phyloP scores from a whole-genome alignment of 2,113 vertebrate species.

The Calypte anna region DNA sequence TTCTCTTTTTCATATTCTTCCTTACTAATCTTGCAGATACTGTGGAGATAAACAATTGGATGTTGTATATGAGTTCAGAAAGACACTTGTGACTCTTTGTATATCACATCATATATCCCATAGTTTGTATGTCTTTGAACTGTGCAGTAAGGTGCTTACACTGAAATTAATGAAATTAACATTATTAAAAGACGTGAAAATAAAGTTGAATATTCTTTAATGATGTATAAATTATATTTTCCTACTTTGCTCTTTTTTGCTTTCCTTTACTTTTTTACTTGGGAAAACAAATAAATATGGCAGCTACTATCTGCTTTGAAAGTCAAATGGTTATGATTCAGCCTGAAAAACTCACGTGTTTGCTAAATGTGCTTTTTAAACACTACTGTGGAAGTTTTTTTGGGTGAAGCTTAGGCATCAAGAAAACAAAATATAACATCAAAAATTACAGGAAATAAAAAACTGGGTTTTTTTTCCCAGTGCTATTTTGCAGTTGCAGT shows the following conservation, averaged over 20 bases:
- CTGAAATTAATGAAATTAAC: not conserved
- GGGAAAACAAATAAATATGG: not conserved
- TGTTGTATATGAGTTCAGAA: not conserved
- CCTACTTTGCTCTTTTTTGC: not conserved
- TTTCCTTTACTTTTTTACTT: not conserved
- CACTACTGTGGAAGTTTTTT: slow-evolving; percentile 12
- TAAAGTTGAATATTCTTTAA: not conserved
- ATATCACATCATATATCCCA: not conserved
- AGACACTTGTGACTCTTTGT: not conserved
- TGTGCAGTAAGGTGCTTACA: not conserved
- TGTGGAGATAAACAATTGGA: not conserved
- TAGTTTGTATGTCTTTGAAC: not conserved
- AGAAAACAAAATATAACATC: slow-evolving; percentile 54
- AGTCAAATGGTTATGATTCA: slow-evolving; percentile 22
- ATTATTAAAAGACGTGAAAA: not conserved
- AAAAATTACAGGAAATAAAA: slow-evolving; percentile 61
- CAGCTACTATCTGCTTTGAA: not conserved
- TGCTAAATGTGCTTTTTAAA: slow-evolving; percentile 31
- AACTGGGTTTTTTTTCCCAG: not conserved
- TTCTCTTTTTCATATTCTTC: not conserved
- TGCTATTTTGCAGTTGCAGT: not conserved
- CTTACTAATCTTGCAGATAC: not conserved
- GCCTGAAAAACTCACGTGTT: not conserved
- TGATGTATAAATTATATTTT: not conserved
- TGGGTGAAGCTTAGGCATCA: slow-evolving; percentile 28